Conservation (phyloP, 23 tunicate species). For the Diplosoma virens region DNA sequence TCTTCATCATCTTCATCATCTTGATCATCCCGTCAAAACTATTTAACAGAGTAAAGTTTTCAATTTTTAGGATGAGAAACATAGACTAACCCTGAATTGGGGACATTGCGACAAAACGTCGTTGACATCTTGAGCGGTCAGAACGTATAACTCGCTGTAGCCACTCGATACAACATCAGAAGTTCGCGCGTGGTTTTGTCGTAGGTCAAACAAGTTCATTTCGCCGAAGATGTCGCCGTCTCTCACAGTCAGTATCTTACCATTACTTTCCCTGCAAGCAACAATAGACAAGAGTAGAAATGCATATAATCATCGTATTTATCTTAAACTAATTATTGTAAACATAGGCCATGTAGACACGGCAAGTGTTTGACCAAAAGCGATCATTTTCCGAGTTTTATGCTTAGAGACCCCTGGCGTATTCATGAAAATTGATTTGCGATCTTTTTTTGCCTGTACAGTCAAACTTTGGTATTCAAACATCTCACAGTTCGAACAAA, state of each 20-base stretch:
- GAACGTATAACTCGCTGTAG: slow-evolving; percentile 68
- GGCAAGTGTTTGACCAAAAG: too few relatives aligned
- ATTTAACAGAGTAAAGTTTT: not conserved
- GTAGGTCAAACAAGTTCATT: slow-evolving; percentile 46
- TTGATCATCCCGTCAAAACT: too few relatives aligned
- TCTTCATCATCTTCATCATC: too few relatives aligned
- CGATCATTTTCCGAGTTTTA: too few relatives aligned
- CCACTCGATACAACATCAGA: slow-evolving; percentile 81
- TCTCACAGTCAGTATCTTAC: slow-evolving; percentile 15
- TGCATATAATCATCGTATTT: not conserved
- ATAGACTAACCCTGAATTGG: slow-evolving; percentile 41
- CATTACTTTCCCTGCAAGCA: slow-evolving; percentile 56
- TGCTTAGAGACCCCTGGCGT: too few relatives aligned
- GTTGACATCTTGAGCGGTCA: slow-evolving; percentile 45
- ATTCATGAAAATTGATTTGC: too few relatives aligned
- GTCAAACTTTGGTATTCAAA: not conserved
- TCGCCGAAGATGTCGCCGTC: slow-evolving; percentile 90
- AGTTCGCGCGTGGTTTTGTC: slow-evolving; percentile 38
- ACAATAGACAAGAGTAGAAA: not conserved
- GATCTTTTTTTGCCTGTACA: not conserved
- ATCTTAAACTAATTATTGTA: not conserved
- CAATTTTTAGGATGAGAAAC: not conserved
- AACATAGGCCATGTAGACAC: too few relatives aligned
- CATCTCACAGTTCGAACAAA: not conserved
- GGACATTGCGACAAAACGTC: slow-evolving; percentile 58